Evolutionary conservation across 2,113 vertebrate species (phyloP), one percentile per base, ranked within the genome.

Genomic region (Sturnus vulgaris): DNA sequence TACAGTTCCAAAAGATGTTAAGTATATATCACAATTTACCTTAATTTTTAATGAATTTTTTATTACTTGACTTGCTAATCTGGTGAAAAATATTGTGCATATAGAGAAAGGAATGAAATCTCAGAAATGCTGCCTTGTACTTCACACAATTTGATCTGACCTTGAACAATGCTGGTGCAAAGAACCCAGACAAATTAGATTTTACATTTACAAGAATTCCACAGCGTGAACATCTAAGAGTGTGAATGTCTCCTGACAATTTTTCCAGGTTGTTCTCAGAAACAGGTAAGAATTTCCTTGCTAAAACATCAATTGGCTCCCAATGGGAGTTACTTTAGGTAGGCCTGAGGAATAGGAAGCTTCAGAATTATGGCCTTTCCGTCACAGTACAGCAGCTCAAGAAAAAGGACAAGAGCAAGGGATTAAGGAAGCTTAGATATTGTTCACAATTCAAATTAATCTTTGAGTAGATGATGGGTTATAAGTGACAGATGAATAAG

Each of bases 371-470:
- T 2, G 35, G 92, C 59, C 88, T 93, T 95, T 89, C 77, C 4
- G 5, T 94, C 79, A 92, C 82, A 91, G 78, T 68, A 92, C 78
- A 95, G 93, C 82, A 92, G 84, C 90, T 96, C 87, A 95, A 91
- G 75, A 77, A 93, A 94, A 88, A 92, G 92, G 92, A 95, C 95
- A 96, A 96, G 94, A 96, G 94, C 70, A 93, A 96, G 89, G 86
- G 91, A 96, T 97, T 96, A 96, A 83, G 86, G 71, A 77, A 97
- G 89, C 92, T 96, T 95, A 95, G 90, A 82, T 95, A 95, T 95
- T 96, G 96, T 95, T 96, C 94, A 93, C 66, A 88, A 61, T 87
- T 92, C 82, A 96, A 94, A 95, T 90, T 91, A 95, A 96, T 93
- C 93, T 97, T 70, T 94, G 91, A 96, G 71, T 85, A 95, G 80